phyloP scores from a whole-genome alignment of 1,140 invertebrate genomes.

The Stenopsyche tienmushanensis region DNA sequence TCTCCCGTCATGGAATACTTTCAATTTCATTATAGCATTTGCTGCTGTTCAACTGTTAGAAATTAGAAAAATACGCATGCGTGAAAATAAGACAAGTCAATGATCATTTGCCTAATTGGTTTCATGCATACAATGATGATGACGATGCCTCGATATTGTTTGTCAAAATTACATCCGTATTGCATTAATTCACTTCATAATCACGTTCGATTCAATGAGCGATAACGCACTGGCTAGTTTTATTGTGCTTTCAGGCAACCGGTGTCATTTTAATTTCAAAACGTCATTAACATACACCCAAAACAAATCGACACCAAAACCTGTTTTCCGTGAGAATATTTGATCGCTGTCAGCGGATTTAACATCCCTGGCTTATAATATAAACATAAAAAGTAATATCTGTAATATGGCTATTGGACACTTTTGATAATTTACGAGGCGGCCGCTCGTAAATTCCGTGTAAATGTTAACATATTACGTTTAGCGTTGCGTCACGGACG shows the following conservation, averaged over 20 bases:
- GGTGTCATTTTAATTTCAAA: no score
- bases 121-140: background rate
- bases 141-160: background rate
- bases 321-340: no score
- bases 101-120: no score
- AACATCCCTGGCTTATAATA: background rate
- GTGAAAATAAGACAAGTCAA: background rate
- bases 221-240: no score
- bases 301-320: no score
- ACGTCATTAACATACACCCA: no score
- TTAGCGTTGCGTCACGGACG: background rate
- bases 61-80: background rate
- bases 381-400: background rate
- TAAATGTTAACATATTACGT: constrained; percentile 7
- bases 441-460: background rate
- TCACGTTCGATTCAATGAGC: no score
- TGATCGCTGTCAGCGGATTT: background rate
- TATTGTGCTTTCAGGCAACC: no score
- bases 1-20: background rate
- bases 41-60: no score
- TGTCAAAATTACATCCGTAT: background rate
- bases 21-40: no score
- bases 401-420: background rate
- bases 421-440: background rate
- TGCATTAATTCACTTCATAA: no score